Base-by-base conservation (phyloP, 2,113 vertebrate genomes). In the Psittacula cyanocephala region DNA sequence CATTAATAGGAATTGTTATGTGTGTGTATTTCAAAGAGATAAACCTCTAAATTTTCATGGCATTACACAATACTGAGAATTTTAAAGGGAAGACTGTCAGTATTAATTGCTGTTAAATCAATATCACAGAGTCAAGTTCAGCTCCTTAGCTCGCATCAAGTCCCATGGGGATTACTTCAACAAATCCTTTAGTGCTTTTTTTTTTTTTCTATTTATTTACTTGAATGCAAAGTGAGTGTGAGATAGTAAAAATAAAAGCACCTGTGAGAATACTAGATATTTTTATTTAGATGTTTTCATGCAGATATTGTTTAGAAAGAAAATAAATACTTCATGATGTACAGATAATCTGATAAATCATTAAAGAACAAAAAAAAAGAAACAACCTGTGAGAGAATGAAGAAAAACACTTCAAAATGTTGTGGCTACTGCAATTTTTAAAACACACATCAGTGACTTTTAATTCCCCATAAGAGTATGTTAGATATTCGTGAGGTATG, bases 401-500 rank as follows among this genome's bases (percentile, higher is more conserved):
- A 41, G 31, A 20, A 79, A 84, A 29, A 1, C 17, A 31, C 29
- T 79, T 79, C 0, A 68, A 75, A 82, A n/a, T 49, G 3, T 27
- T 60, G 22, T 37, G 22, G 22, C 76, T 94, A 28, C 33, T 82
- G 37, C 62, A 39, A 55, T 91, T 94, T 72, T 94, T 31, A 81
- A 96, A 97, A 89, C n/a, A 74, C 33, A 25, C 1, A 2, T 86
- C 86, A 55, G 29, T 95, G 88, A 91, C 97, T 97, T 96, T 88
- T 86, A 95, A 94, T 97, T 92, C 79, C 89, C 62, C 20, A 6
- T 80, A 86, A 80, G 55, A 95, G 33, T 70, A 52, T 0, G 1
- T 94, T 93, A 97, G 93, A 96, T 96, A 96, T 96, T 95, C 47
- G 22, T 75, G 71, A 94, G 84, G 65, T 91, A 70, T 46, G 67